Evolutionary conservation across 2,888 invertebrate species (phyloP), one percentile per base, ranked within the genome.

Genomic region (Xestobium rufovillosum): DNA sequence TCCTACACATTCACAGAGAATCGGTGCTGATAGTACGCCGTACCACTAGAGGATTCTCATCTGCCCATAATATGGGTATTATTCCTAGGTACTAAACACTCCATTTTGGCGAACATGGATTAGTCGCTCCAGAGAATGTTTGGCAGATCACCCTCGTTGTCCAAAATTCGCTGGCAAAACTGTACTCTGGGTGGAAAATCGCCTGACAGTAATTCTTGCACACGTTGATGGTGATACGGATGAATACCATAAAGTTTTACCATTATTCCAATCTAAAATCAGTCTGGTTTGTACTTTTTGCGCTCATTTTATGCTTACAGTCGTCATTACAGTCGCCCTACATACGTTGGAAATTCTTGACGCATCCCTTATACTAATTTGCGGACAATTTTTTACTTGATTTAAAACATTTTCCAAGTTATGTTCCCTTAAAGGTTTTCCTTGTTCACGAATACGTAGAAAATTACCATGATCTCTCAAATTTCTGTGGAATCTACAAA

Each of bases 121-220:
- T 19, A 8, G n/a, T 19, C 23, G 6, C 6, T 19, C 23, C 23
- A 19, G n/a, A 19, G 6, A 19, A 19, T 19, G 23, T 19, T 8
- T 8, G 23, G n/a, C 23, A n/a, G n/a, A n/a, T 19, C n/a, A 19
- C 6, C 23, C 6, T 19, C 23, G n/a, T 19, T 19, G 23, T 19
- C n/a, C 23, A 19, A 19, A 19, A 19, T n/a, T n/a, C n/a, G n/a
- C n/a, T 19, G 23, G n/a, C 23, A 19, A 19, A 19, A 19, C 23
- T 19, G 23, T 19, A 19, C 23, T 19, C 23, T 19, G 6, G n/a
- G 23, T n/a, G 23, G 23, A 19, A 8, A 19, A n/a, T 19, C 23
- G n/a, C n/a, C n/a, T 19, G 23, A n/a, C 23, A 19, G 6, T 8
- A 19, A n/a, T n/a, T 19, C 23, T 19, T 19, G 23, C n/a, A 19